Evolutionary conservation across 2,113 vertebrate genomes (phyloP).

Genomic region (Tapirus terrestris): DNA sequence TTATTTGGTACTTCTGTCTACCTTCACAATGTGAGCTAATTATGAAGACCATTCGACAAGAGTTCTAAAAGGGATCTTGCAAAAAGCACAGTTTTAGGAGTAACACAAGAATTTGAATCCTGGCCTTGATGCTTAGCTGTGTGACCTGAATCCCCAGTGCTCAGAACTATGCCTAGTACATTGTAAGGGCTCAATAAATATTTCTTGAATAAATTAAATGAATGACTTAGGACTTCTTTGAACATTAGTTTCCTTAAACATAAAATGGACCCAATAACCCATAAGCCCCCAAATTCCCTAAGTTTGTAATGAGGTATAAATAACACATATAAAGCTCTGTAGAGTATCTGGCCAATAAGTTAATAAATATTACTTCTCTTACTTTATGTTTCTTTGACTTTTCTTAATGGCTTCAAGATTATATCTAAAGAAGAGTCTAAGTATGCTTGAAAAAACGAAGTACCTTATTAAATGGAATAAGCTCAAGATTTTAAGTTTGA

Average conservation of each 20-base stretch:
- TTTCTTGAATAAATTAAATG: background rate
- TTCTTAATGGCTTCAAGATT: background rate
- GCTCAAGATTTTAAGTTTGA: background rate
- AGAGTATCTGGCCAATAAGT: background rate
- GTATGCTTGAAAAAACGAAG: background rate
- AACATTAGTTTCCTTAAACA: background rate
- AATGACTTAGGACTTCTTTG: background rate
- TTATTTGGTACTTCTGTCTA: background rate
- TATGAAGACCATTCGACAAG: background rate
- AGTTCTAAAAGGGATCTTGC: background rate
- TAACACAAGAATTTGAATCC: background rate
- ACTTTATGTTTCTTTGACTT: background rate
- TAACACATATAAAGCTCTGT: background rate
- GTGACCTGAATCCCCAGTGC: background rate
- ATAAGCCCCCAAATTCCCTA: background rate
- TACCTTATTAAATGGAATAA: background rate
- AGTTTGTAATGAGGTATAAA: background rate
- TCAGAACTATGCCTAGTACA: background rate
- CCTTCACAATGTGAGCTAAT: background rate
- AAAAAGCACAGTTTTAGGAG: background rate
- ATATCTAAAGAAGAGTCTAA: background rate
- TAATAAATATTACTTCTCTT: background rate
- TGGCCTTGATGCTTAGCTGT: background rate
- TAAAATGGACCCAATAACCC: background rate
- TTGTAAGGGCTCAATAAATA: background rate